These are phyloP conservation scores for Sesamia inferens DNA, from an alignment of 2,888 invertebrate genomes.

Conservation along the genomic window DNA sequence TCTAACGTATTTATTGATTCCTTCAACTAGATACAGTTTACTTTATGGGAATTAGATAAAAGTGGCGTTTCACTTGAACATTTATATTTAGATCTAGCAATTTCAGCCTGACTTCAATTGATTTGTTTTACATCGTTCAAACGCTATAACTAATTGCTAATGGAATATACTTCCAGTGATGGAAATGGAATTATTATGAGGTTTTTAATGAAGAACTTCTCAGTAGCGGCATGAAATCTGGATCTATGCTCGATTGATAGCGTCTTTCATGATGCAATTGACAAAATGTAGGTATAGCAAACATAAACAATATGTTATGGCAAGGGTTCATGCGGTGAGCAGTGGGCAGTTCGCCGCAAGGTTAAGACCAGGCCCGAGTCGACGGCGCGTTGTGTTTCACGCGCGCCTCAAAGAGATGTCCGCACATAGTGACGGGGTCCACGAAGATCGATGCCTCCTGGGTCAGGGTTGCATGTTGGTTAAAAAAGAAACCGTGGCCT, in stretches of 20 bases:
- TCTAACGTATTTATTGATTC: conserved; percentile 55
- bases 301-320: too few relatives aligned
- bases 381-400: too few relatives aligned
- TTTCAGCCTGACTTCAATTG: conserved; percentile 7
- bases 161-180: neutral
- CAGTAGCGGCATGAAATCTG: too few relatives aligned
- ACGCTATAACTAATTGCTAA: neutral
- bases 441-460: too few relatives aligned
- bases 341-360: too few relatives aligned
- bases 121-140: conserved; percentile 15
- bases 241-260: neutral
- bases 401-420: too few relatives aligned
- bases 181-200: neutral
- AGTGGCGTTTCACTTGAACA: conserved; percentile 15
- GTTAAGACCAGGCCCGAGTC: too few relatives aligned
- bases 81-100: conserved; percentile 13
- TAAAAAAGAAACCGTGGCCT: too few relatives aligned
- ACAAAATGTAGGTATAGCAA: neutral
- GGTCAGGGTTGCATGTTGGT: too few relatives aligned
- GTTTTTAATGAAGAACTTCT: neutral
- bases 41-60: conserved; percentile 31
- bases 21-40: conserved; percentile 35
- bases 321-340: too few relatives aligned
- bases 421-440: too few relatives aligned
- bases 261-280: neutral